Percentiles rank a stretch among this genome's conserved stretches.
Conservation (phyloP, 2,113 vertebrate genomes). For the Cololabis saira region DNA sequence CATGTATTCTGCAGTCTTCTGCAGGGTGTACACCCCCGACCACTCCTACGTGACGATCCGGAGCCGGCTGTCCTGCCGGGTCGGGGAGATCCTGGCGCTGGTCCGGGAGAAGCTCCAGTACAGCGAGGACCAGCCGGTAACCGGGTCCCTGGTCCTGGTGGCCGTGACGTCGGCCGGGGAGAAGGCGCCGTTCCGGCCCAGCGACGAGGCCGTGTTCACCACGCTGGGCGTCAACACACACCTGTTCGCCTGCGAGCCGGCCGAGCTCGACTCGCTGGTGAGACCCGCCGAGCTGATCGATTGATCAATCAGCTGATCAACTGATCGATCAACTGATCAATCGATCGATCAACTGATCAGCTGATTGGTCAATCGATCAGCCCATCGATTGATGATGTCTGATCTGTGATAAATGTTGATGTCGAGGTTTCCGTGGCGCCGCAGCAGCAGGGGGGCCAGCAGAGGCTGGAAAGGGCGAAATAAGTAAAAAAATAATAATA, state of each 20-base stretch:
- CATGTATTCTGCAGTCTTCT: conserved; percentile 92
- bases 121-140: conserved; percentile 89
- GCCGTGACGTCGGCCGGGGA: conserved; percentile 93
- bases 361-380: no score
- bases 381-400: no score
- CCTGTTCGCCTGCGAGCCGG: conserved; percentile 92
- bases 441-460: no score
- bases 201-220: conserved; percentile 96
- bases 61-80: conserved; percentile 93
- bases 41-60: conserved; percentile 98
- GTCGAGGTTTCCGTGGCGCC: no score
- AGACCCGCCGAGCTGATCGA: conserved; percentile 58
- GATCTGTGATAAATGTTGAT: no score
- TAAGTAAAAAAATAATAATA: no score
- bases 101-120: conserved; percentile 96
- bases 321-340: no score
- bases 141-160: conserved; percentile 90
- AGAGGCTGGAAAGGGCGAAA: no score
- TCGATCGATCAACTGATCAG: no score
- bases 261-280: conserved; percentile 90
- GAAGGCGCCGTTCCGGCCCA: conserved; percentile 92
- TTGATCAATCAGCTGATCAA: no score
- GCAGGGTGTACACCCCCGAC: conserved; percentile 95
- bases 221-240: conserved; percentile 97
- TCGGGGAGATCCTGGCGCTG: conserved; percentile 93